A percentile compares a stretch with the other conserved stretches of the same genome.
These are phyloP conservation scores for Amphipyra berbera DNA, from an alignment of 2,888 invertebrate species.

Conservation along the genomic window DNA sequence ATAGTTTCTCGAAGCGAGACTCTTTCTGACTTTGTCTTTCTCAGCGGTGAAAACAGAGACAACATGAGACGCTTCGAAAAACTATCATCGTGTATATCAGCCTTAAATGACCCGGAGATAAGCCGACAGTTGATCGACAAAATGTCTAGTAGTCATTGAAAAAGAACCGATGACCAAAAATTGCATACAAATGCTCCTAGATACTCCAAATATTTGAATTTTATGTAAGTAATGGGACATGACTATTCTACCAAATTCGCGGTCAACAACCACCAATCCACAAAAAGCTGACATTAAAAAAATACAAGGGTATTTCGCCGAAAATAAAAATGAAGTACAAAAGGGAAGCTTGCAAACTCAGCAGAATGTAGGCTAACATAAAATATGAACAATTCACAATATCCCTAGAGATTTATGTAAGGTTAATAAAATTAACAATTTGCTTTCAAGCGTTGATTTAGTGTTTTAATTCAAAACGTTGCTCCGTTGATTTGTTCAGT, in stretches of 20 bases:
- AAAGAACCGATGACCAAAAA: too few species aligned
- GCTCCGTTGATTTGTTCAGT: constrained; percentile 47
- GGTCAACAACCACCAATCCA: constrained; percentile 26
- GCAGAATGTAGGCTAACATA: constrained; percentile 45
- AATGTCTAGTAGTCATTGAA: too few species aligned
- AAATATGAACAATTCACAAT: constrained; percentile 57
- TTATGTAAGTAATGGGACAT: too few species aligned
- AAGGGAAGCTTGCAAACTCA: constrained; percentile 37
- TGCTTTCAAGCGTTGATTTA: constrained; percentile 55
- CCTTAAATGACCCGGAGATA: too few species aligned
- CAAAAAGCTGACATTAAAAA: constrained; percentile 30
- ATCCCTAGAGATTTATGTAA: constrained; percentile 56
- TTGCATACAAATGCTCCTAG: too few species aligned
- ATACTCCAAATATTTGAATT: too few species aligned
- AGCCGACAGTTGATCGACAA: too few species aligned
- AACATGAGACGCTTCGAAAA: too few species aligned
- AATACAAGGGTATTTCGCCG: constrained; percentile 33
- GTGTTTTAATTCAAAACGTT: constrained; percentile 56
- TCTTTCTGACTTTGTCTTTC: too few species aligned
- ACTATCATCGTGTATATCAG: too few species aligned
- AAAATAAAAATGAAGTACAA: constrained; percentile 41
- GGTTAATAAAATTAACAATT: constrained; percentile 61
- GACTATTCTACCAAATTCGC: constrained; percentile 6
- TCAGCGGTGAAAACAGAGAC: too few species aligned
- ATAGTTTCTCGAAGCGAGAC: too few species aligned